Evolutionary conservation across 2,797 vertebrate genomes (phyloP).

Genomic region (Menidia menidia): DNA sequence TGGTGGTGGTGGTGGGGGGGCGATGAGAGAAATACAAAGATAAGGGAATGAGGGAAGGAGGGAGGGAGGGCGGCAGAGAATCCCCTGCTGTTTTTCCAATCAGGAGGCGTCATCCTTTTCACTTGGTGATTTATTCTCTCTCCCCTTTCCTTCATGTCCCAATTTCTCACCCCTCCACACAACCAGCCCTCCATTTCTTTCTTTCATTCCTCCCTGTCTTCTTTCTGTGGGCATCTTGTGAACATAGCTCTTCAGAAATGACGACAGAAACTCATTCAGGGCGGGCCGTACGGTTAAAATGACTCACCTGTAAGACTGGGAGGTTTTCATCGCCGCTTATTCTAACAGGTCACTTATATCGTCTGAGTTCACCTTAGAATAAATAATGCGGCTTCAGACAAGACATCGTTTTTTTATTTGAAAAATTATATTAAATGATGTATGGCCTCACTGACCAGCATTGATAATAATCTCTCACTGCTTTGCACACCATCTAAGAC

Average conservation of each 20-base stretch:
- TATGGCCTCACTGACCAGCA: conserved; percentile 51
- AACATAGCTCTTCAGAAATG: conserved; percentile 52
- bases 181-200: conserved; percentile 47
- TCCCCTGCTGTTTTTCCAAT: conserved; percentile 74
- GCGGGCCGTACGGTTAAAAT: conserved; percentile 38
- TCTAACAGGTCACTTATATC: conserved; percentile 35
- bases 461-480: conserved; percentile 48
- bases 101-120: conserved; percentile 69
- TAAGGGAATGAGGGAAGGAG: conserved; percentile 40
- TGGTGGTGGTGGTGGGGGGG: conserved; percentile 15
- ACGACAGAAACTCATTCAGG: conserved; percentile 41
- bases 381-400: conserved; percentile 20
- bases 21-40: conserved; percentile 54
- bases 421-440: conserved; percentile 66
- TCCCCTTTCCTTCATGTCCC: conserved; percentile 66
- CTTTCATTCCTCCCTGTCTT: conserved; percentile 53
- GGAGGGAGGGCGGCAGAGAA: conserved; percentile 47
- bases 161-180: conserved; percentile 46
- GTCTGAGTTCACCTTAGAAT: background rate
- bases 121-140: conserved; percentile 71
- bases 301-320: conserved; percentile 62
- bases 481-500: conserved; percentile 36
- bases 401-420: conserved; percentile 53
- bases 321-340: conserved; percentile 33
- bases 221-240: conserved; percentile 45